These are phyloP conservation scores for Bubo blakistoni DNA, from an alignment of 2,113 vertebrate genomes.

Conservation along the genomic window DNA sequence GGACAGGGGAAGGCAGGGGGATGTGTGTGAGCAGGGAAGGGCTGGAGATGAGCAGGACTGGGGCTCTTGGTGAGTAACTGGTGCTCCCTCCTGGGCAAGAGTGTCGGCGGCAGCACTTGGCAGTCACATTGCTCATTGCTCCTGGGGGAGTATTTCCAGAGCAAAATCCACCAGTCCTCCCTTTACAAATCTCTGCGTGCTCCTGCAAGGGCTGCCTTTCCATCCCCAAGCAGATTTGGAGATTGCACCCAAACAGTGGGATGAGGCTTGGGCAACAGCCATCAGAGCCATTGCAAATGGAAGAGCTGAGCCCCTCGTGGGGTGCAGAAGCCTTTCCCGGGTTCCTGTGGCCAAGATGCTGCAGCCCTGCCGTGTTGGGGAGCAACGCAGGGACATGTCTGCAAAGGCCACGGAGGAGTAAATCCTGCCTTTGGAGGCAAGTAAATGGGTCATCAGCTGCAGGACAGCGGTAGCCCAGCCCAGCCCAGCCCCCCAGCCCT, in stretches of 20 bases:
- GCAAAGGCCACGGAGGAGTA: neutral
- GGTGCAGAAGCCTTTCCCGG: neutral
- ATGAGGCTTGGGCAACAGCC: neutral
- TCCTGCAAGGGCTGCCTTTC: neutral
- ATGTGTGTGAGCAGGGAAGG: neutral
- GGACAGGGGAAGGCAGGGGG: neutral
- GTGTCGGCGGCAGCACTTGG: neutral
- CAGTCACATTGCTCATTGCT: neutral
- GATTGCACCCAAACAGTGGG: neutral
- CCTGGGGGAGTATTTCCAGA: neutral
- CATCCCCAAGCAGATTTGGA: neutral
- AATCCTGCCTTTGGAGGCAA: neutral
- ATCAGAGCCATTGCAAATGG: fast-evolving
- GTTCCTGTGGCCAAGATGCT: neutral
- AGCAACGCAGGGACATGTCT: neutral
- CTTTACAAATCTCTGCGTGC: neutral
- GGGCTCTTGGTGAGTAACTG: neutral
- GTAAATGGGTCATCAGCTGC: neutral
- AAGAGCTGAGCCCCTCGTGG: neutral
- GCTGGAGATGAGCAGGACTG: neutral
- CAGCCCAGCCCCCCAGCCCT: neutral
- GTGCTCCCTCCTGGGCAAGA: fast-evolving
- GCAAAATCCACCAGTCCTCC: neutral
- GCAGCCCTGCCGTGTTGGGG: neutral
- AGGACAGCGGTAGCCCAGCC: neutral